Percentiles rank a stretch among this genome's conserved stretches.
These are phyloP conservation scores for Florisuga fusca DNA, from an alignment of 2,797 vertebrate genomes.

Conservation along the genomic window DNA sequence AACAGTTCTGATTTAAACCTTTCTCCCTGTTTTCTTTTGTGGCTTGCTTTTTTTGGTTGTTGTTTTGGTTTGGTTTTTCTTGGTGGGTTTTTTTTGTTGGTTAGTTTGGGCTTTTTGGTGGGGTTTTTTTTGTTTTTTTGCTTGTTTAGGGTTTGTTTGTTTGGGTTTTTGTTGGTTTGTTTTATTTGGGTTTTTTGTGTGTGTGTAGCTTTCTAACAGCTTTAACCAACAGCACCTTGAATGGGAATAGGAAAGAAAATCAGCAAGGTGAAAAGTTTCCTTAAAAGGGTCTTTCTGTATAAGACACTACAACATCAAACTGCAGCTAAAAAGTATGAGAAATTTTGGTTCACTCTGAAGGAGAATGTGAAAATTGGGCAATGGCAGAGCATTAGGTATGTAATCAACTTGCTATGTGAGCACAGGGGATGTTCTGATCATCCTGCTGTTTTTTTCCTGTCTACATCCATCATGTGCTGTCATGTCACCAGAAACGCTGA, in stretches of 20 bases:
- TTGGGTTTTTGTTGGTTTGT: too few relatives aligned
- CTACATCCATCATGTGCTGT: not conserved
- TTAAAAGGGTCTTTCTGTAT: not conserved
- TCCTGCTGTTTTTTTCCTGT: constrained; percentile 36
- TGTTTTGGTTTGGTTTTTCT: too few relatives aligned
- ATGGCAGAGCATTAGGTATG: not conserved
- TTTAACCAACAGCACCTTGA: not conserved
- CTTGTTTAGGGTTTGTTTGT: too few relatives aligned
- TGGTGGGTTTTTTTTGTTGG: too few relatives aligned
- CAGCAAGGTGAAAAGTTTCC: not conserved
- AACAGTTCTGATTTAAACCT: not conserved
- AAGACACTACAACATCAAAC: not conserved
- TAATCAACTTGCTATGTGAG: not conserved
- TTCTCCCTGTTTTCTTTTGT: not conserved
- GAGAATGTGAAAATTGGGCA: not conserved
- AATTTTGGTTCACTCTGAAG: not conserved
- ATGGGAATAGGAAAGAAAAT: not conserved
- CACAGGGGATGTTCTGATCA: not conserved
- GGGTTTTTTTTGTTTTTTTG: too few relatives aligned
- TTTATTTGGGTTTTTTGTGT: not conserved
- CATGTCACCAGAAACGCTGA: not conserved
- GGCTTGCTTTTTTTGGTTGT: too few relatives aligned
- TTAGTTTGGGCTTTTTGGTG: too few relatives aligned
- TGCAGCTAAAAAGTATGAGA: not conserved
- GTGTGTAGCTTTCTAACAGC: not conserved